Evolutionary conservation across 2,797 vertebrate genomes (phyloP).

Genomic region (Artibeus jamaicensis): DNA sequence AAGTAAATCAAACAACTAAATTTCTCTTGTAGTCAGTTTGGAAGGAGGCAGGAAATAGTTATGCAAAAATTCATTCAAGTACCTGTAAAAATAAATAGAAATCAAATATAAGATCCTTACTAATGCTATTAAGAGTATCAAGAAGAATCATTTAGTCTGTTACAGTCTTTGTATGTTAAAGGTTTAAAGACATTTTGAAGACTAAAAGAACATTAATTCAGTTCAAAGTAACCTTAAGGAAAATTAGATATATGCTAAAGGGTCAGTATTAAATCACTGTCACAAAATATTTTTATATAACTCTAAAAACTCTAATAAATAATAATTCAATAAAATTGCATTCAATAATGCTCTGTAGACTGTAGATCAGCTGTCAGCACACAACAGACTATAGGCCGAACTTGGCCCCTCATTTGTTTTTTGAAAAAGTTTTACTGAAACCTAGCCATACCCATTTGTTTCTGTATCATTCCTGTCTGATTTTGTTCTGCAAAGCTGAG

Average conservation of each 20-base stretch:
- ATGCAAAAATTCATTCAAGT: slow-evolving; percentile 41
- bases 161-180: slow-evolving; percentile 14
- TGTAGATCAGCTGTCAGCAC: neutral
- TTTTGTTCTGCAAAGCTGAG: neutral
- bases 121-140: slow-evolving; percentile 4
- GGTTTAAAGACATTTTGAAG: slow-evolving; percentile 18
- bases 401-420: neutral
- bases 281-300: neutral
- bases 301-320: slow-evolving; percentile 21
- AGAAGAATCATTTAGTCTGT: slow-evolving; percentile 13
- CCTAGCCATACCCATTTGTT: neutral
- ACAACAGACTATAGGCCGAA: neutral
- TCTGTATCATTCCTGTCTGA: neutral
- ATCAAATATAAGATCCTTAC: slow-evolving; percentile 30
- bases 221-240: slow-evolving; percentile 12
- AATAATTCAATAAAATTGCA: slow-evolving; percentile 3
- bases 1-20: slow-evolving; percentile 25
- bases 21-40: neutral
- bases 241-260: neutral
- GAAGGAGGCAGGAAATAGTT: neutral
- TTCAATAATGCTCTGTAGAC: neutral
- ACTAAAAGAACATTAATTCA: slow-evolving; percentile 15
- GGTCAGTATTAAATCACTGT: neutral
- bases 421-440: neutral
- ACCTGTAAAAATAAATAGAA: slow-evolving; percentile 61